Evolutionary conservation across 2,797 vertebrate species (phyloP).

Genomic region (Alfaro cultratus): DNA sequence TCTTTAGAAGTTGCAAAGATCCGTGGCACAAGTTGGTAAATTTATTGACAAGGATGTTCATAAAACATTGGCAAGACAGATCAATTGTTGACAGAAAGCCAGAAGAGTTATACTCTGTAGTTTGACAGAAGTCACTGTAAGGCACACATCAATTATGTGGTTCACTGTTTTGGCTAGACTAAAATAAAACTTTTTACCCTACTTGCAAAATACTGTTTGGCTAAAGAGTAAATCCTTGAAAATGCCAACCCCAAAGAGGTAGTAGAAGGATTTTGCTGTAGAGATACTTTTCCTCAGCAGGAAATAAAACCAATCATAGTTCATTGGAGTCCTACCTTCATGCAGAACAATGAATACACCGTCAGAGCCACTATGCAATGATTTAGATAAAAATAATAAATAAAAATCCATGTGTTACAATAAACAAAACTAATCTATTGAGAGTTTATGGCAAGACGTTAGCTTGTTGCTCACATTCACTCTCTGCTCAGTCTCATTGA

Average conservation of each 20-base stretch:
- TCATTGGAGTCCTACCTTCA: neutral
- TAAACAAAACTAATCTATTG: too few relatives aligned
- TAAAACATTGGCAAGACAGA: neutral
- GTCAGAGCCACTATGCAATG: too few relatives aligned
- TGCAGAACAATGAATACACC: too few relatives aligned
- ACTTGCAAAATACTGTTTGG: neutral
- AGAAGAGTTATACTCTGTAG: neutral
- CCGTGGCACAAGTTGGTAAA: neutral
- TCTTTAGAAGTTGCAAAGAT: neutral
- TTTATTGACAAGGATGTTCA: neutral
- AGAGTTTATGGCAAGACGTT: too few relatives aligned
- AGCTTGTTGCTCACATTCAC: too few relatives aligned
- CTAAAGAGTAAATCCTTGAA: neutral
- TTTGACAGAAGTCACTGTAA: neutral
- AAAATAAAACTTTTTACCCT: neutral
- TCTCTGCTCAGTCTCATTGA: neutral
- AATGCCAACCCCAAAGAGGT: neutral
- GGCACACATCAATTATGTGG: neutral
- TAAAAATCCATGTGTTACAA: too few relatives aligned
- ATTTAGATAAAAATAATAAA: too few relatives aligned
- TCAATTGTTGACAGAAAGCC: neutral
- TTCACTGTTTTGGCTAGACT: neutral
- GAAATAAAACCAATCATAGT: neutral
- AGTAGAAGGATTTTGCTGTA: neutral
- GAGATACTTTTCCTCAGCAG: neutral